Evolutionary conservation across 2,888 invertebrate genomes (phyloP), one percentile per base, ranked within the genome.

Genomic region (Philaethria dido): DNA sequence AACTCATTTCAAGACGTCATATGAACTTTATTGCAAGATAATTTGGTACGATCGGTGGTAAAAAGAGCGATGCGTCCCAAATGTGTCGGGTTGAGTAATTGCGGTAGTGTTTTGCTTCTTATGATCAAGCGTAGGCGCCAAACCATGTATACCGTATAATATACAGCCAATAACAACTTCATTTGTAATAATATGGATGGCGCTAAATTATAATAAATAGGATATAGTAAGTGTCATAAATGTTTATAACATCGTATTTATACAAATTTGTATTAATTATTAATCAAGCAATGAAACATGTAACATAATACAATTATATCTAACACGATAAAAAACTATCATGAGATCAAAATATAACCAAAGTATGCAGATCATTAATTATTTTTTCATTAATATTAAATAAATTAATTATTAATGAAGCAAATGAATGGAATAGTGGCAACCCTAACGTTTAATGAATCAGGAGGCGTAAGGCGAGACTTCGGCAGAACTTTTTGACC

Each of bases 131-230:
- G 82, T 82, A 80, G 84, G 84, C 80, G 81, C 80, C 73, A 69
- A 72, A 54, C 65, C 70, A 72, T 65, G 71, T 69, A 68, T 64
- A 68, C 66, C 44, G 63, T 55, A 62, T 60, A 42, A 36, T 66
- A 57, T 69, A 39, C 55, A 60, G 29, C 52, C 70, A 80, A 80
- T 81, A 77, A 85, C 83, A 76, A 77, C 84, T 86, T 83, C 86
- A 87, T 88, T 84, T 83, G 77, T 78, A 77, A 73, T 44, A n/a
- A 48, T 75, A 85, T 83, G 85, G 85, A 64, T 83, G 76, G 13
- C 77, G 55, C 6, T 14, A 63, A 11, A 45, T 18, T 3, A 11
- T 44, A 29, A n/a, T 20, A 52, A n/a, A 29, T 33, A 29, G 0
- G 16, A 52, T n/a, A n/a, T n/a, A n/a, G 18, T 52, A 29, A 29